Conservation (phyloP, 2,113 vertebrate genomes). For the Syngnathus scovelli region DNA sequence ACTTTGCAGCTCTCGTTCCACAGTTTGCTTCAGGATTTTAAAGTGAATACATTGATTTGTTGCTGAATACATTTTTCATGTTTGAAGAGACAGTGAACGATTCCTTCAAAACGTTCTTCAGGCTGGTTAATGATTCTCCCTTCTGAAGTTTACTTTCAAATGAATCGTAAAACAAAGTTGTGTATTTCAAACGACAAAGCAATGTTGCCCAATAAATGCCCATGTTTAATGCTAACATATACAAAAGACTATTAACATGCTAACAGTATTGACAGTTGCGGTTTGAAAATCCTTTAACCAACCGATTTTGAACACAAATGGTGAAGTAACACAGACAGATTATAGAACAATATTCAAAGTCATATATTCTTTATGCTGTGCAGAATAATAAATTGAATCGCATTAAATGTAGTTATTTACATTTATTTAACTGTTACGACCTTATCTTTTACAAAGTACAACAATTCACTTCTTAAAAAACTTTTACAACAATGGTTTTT, state of each 20-base stretch:
- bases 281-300: too few species aligned
- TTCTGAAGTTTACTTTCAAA: background rate
- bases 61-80: background rate
- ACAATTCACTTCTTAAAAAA: too few species aligned
- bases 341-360: too few species aligned
- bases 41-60: background rate
- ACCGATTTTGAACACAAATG: background rate
- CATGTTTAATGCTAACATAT: background rate
- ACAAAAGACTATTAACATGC: background rate
- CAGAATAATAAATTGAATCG: too few species aligned
- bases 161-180: background rate
- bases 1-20: background rate
- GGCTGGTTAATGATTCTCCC: background rate
- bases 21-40: background rate
- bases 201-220: background rate
- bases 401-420: too few species aligned
- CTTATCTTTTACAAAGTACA: too few species aligned
- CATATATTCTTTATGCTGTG: too few species aligned
- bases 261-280: background rate
- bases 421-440: too few species aligned
- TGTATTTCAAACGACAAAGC: background rate
- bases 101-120: background rate
- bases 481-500: too few species aligned
- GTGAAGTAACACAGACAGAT: too few species aligned
- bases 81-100: background rate